phyloP scores from a whole-genome alignment of 2,797 vertebrate genomes.

The Mareca strepera region DNA sequence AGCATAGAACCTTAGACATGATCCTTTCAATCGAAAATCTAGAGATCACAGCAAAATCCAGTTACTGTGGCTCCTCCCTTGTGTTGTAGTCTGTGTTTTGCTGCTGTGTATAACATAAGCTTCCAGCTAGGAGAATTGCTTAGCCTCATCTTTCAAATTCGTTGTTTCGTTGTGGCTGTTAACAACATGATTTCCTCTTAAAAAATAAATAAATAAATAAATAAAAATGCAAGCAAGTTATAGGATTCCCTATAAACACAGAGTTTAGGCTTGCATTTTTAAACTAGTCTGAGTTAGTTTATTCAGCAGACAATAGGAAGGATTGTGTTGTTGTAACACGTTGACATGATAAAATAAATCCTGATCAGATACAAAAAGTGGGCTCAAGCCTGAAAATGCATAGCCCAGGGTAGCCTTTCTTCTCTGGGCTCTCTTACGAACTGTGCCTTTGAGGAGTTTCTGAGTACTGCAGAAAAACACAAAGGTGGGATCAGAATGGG shows the following conservation, averaged over 20 bases:
- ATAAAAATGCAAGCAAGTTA: not conserved
- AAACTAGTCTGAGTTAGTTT: not conserved
- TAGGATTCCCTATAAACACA: not conserved
- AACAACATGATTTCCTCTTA: not conserved
- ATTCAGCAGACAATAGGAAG: not conserved
- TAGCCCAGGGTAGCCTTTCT: constrained; percentile 17
- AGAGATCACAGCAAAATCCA: constrained; percentile 66
- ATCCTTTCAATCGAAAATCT: constrained; percentile 62
- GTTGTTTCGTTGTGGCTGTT: constrained; percentile 16
- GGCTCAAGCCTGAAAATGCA: not conserved
- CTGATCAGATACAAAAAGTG: not conserved
- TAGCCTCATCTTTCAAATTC: constrained; percentile 14
- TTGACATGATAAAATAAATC: constrained; percentile 23
- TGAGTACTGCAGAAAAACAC: not conserved
- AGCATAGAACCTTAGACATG: constrained; percentile 66
- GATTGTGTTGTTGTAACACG: not conserved
- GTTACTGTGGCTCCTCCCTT: constrained; percentile 55
- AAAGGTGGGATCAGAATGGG: constrained; percentile 1
- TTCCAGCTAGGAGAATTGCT: constrained; percentile 30
- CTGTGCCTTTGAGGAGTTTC: constrained; percentile 4
- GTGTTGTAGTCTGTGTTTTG: constrained; percentile 25
- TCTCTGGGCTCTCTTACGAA: constrained; percentile 19
- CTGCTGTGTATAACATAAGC: constrained; percentile 30
- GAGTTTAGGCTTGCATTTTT: not conserved
- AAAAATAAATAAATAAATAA: too few species aligned